These are phyloP conservation scores for Tinea pellionella DNA, from an alignment of 2,888 invertebrate genomes.

Conservation along the genomic window DNA sequence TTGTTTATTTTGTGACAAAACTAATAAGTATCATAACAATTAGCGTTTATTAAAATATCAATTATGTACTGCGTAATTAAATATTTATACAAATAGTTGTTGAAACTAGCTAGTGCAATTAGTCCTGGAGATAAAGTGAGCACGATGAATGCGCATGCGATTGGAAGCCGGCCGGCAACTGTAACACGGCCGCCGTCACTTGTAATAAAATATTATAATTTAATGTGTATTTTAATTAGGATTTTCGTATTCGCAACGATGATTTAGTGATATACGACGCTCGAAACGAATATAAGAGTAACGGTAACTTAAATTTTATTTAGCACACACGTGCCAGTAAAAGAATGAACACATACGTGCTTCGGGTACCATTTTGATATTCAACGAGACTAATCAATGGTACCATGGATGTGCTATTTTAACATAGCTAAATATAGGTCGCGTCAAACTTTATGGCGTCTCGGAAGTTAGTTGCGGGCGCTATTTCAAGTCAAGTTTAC, in stretches of 20 bases:
- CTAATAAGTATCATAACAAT: neutral
- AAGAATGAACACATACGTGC: neutral
- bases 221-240: neutral
- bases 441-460: too few relatives aligned
- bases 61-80: neutral
- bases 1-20: neutral
- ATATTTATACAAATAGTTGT: constrained; percentile 8
- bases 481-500: too few relatives aligned
- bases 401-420: neutral
- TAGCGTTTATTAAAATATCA: neutral
- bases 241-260: neutral
- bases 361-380: neutral
- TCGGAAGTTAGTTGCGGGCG: too few relatives aligned
- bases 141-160: neutral
- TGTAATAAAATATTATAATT: neutral
- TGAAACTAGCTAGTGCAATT: constrained; percentile 11
- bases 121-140: neutral
- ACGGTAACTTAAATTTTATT: constrained; percentile 4
- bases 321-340: constrained; percentile 3
- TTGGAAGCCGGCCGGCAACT: neutral
- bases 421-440: too few relatives aligned
- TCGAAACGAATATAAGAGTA: neutral
- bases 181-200: neutral
- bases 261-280: neutral
- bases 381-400: neutral